phyloP scores from a whole-genome alignment of 2,888 invertebrate species.

The Lasioglossum lativentre region DNA sequence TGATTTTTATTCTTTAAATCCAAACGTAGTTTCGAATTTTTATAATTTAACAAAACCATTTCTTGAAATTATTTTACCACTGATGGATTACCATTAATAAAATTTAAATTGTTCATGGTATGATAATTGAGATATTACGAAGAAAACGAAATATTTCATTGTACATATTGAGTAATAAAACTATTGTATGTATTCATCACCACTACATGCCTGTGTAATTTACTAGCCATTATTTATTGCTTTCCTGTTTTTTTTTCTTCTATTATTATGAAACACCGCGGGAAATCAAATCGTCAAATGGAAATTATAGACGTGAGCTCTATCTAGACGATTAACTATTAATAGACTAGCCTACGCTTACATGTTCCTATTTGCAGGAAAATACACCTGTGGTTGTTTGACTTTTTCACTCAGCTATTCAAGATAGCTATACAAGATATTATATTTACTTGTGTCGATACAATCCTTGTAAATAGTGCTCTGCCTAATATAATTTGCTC shows the following conservation, averaged over 20 bases:
- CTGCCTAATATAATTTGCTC: background rate
- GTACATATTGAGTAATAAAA: background rate
- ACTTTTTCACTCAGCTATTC: background rate
- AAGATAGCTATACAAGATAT: too few relatives aligned
- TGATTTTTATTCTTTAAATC: too few relatives aligned
- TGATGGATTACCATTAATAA: background rate
- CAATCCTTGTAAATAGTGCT: background rate
- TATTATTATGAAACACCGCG: constrained; percentile 21
- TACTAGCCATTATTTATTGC: constrained; percentile 22
- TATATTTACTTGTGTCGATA: background rate
- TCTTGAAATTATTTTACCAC: too few relatives aligned
- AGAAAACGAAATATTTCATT: background rate
- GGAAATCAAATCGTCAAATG: constrained; percentile 18
- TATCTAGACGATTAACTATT: constrained; percentile 11
- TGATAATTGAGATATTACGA: background rate
- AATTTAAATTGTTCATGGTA: background rate
- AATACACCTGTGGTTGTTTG: background rate
- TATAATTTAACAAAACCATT: too few relatives aligned
- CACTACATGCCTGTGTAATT: constrained; percentile 1
- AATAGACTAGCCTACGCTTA: constrained; percentile 17
- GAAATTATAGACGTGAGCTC: constrained; percentile 19
- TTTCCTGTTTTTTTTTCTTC: background rate
- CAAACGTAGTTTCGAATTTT: too few relatives aligned
- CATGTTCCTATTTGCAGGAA: constrained; percentile 6
- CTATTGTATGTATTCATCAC: background rate